phyloP scores from a whole-genome alignment of 2,797 vertebrate genomes.

The Spinibarbus caldwelli region DNA sequence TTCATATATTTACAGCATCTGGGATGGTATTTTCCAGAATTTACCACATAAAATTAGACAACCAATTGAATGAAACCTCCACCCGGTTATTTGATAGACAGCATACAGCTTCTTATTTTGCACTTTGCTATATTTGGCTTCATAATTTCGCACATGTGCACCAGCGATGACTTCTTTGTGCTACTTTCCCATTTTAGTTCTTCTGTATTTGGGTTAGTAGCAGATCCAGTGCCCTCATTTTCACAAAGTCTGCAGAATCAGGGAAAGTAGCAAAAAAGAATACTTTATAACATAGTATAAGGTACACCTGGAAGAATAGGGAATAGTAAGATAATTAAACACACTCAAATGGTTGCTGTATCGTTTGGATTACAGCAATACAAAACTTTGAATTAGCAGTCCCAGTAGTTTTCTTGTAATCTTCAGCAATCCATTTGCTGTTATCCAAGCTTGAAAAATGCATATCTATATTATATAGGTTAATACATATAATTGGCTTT shows the following conservation, averaged over 20 bases:
- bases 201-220: conserved; percentile 51
- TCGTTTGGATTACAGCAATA: conserved; percentile 28
- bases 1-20: conserved; percentile 31
- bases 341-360: conserved; percentile 34
- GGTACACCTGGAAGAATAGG: conserved; percentile 36
- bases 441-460: conserved; percentile 70
- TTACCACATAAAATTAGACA: neutral
- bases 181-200: conserved; percentile 56
- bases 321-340: conserved; percentile 42
- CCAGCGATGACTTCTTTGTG: conserved; percentile 50
- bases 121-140: conserved; percentile 44
- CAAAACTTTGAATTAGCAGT: conserved; percentile 55
- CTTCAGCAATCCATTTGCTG: conserved; percentile 66
- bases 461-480: conserved; percentile 67
- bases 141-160: conserved; percentile 39
- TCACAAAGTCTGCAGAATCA: conserved; percentile 45
- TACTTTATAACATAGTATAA: conserved; percentile 44
- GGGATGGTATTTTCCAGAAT: conserved; percentile 10
- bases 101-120: conserved; percentile 34
- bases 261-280: conserved; percentile 47
- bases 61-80: neutral
- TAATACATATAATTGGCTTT: conserved; percentile 51
- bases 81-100: conserved; percentile 36
- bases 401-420: conserved; percentile 72
- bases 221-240: conserved; percentile 37